phyloP scores from a whole-genome alignment of 2,797 vertebrate genomes.

The Clarias platycephalus region DNA sequence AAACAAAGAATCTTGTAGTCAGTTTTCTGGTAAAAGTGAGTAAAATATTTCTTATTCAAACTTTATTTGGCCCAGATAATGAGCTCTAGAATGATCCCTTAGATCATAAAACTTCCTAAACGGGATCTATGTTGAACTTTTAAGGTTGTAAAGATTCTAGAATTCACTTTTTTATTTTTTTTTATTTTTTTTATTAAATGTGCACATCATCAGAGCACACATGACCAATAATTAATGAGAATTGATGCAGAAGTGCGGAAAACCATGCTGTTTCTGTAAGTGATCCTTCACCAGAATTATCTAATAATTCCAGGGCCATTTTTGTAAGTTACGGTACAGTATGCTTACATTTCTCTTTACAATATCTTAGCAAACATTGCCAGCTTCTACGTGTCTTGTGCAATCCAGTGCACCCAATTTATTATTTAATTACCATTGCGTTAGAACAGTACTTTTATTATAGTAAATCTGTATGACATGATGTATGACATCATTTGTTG shows the following conservation, averaged over 20 bases:
- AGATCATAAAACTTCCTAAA: not conserved
- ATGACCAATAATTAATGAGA: not conserved
- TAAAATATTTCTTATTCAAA: not conserved
- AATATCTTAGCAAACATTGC: not conserved
- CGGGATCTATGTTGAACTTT: not conserved
- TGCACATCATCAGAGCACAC: not conserved
- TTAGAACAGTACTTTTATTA: not conserved
- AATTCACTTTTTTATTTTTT: not conserved
- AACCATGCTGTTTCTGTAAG: not conserved
- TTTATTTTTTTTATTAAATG: no score
- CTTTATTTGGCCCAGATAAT: not conserved
- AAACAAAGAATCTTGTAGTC: not conserved
- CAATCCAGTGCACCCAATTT: not conserved
- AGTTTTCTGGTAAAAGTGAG: not conserved
- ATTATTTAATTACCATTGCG: slow-evolving; percentile 2
- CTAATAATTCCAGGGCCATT: slow-evolving; percentile 10
- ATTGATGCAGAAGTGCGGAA: not conserved
- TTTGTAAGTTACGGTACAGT: not conserved
- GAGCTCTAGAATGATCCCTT: not conserved
- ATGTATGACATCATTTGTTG: not conserved
- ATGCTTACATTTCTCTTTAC: slow-evolving; percentile 22
- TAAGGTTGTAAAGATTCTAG: not conserved
- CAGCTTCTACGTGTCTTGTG: not conserved
- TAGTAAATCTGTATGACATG: not conserved
- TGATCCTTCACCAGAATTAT: slow-evolving; percentile 14